phyloP scores from a whole-genome alignment of 2,113 vertebrate species.

The Vulpes vulpes region DNA sequence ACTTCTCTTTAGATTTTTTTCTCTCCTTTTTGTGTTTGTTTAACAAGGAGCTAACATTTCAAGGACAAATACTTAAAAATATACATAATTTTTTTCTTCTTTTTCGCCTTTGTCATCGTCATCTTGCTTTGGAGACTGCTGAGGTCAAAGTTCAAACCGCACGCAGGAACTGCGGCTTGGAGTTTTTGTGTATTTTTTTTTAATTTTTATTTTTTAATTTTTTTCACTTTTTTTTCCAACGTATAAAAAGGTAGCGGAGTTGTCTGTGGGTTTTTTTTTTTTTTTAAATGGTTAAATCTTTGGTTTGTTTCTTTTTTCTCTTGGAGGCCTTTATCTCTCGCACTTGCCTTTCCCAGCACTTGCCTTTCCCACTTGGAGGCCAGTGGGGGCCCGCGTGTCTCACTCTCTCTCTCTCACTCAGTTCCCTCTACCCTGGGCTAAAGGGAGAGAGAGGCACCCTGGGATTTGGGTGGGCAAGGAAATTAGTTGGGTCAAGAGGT shows the following conservation, averaged over 20 bases:
- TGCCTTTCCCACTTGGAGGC: constrained; percentile 81
- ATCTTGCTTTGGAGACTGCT: constrained; percentile 83
- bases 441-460: constrained; percentile 63
- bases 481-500: constrained; percentile 32
- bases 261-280: constrained; percentile 82
- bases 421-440: constrained; percentile 56
- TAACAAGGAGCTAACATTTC: constrained; percentile 80
- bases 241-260: constrained; percentile 85
- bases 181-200: constrained; percentile 75
- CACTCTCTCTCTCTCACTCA: constrained; percentile 69
- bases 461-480: constrained; percentile 11
- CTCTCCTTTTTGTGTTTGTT: constrained; percentile 77
- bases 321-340: constrained; percentile 83
- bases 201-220: constrained; percentile 73
- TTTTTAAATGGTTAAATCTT: constrained; percentile 84
- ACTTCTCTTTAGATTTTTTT: constrained; percentile 71
- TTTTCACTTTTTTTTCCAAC: constrained; percentile 81
- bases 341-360: constrained; percentile 81
- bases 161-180: constrained; percentile 69
- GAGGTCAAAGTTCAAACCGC: constrained; percentile 84
- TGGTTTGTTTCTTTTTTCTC: constrained; percentile 85
- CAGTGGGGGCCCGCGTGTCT: constrained; percentile 80
- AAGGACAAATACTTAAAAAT: constrained; percentile 85
- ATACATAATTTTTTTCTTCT: constrained; percentile 77
- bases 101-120: constrained; percentile 69